phyloP scores from a whole-genome alignment of 2,888 invertebrate genomes.

The Stramonita haemastoma region DNA sequence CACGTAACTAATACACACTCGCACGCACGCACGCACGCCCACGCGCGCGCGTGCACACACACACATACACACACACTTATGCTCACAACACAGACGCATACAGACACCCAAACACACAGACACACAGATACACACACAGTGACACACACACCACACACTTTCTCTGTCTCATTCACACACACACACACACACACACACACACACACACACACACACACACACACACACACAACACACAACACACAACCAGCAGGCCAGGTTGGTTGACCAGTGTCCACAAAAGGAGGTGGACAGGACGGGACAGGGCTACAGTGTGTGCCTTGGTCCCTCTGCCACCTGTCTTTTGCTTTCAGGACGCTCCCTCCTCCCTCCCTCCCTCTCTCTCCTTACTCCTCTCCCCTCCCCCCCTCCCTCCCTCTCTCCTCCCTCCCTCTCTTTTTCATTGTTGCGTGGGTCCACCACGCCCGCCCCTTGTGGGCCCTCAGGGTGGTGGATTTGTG shows the following conservation, averaged over 20 bases:
- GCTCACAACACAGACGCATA: not conserved
- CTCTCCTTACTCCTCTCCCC: not conserved
- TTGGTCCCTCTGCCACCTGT: not conserved
- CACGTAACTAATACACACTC: constrained; percentile 2
- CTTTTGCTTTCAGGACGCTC: not conserved
- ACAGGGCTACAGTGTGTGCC: not conserved
- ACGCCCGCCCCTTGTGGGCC: too few relatives aligned
- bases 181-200: constrained; percentile 2
- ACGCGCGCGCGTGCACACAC: not conserved
- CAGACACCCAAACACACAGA: not conserved
- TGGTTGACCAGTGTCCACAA: too few relatives aligned
- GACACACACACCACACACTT: not conserved
- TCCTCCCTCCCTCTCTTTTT: too few relatives aligned
- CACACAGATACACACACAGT: not conserved
- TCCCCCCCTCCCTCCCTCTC: too few relatives aligned
- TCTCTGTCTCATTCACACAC: too few relatives aligned
- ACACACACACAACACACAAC: too few relatives aligned
- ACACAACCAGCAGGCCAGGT: too few relatives aligned
- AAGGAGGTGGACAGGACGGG: too few relatives aligned
- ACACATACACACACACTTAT: not conserved
- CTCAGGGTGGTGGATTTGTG: too few relatives aligned
- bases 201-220: not conserved
- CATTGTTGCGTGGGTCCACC: too few relatives aligned
- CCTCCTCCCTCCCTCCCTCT: not conserved
- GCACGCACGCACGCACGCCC: not conserved